A percentile compares a stretch with the other conserved stretches of the same genome.
Evolutionary conservation across 2,888 invertebrate species (phyloP).

Genomic region (Hecatera dysodea): DNA sequence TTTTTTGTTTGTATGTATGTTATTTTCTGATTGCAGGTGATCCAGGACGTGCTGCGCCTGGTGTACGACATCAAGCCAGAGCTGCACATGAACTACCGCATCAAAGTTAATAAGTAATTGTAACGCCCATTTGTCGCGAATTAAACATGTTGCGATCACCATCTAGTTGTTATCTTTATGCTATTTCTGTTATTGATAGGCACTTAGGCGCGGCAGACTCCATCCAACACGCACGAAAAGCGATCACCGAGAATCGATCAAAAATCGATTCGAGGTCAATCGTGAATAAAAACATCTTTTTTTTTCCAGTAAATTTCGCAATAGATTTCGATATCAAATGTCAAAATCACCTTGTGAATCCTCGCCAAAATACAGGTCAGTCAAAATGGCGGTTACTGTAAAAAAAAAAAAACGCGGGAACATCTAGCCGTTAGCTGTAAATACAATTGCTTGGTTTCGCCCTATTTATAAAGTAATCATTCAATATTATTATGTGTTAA

Average conservation of each 20-base stretch:
- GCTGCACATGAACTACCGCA: slow-evolving; percentile 96
- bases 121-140: slow-evolving; percentile 62
- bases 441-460: slow-evolving; percentile 75
- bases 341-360: slow-evolving; percentile 19
- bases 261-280: slow-evolving; percentile 61
- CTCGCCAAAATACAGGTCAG: slow-evolving; percentile 5
- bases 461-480: slow-evolving; percentile 68
- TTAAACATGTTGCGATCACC: slow-evolving; percentile 70
- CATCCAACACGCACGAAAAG: slow-evolving; percentile 43
- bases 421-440: slow-evolving; percentile 76
- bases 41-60: slow-evolving; percentile 94
- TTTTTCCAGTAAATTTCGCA: slow-evolving; percentile 51
- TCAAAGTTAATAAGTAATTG: slow-evolving; percentile 63
- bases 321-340: slow-evolving; percentile 28
- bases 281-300: slow-evolving; percentile 46
- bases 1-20: not conserved
- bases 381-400: slow-evolving; percentile 36
- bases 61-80: slow-evolving; percentile 98
- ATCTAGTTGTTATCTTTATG: slow-evolving; percentile 77
- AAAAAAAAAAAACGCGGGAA: slow-evolving; percentile 59
- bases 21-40: slow-evolving; percentile 91
- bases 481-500: slow-evolving; percentile 64
- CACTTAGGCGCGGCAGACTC: slow-evolving; percentile 69
- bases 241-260: slow-evolving; percentile 25
- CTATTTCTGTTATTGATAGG: slow-evolving; percentile 65